phyloP scores from a whole-genome alignment of 2,113 vertebrate genomes.

The Solea solea region DNA sequence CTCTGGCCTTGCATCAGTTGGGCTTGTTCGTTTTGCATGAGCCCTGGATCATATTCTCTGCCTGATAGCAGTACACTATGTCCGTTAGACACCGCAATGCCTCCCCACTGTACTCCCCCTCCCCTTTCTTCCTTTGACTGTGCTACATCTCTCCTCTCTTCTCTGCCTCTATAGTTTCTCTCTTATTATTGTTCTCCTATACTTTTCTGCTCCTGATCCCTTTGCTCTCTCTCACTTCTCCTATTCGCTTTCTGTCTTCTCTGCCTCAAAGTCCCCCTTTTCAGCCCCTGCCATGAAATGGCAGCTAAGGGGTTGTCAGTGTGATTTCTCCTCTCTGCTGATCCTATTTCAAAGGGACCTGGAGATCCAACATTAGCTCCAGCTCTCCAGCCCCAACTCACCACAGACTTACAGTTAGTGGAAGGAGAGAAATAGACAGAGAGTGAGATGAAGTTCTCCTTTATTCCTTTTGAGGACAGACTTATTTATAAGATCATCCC shows the following conservation, averaged over 20 bases:
- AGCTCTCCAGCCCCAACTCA: constrained; percentile 66
- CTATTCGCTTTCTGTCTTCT: constrained; percentile 27
- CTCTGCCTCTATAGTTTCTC: constrained; percentile 21
- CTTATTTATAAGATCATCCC: constrained; percentile 70
- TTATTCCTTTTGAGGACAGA: constrained; percentile 75
- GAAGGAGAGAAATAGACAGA: constrained; percentile 58
- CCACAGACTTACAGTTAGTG: constrained; percentile 67
- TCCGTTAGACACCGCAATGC: constrained; percentile 44
- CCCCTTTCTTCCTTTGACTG: constrained; percentile 39
- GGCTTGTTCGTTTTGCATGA: constrained; percentile 32
- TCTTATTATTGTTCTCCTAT: constrained; percentile 39
- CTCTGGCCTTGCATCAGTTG: constrained; percentile 36
- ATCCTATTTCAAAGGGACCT: constrained; percentile 82
- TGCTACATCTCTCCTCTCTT: constrained; percentile 13
- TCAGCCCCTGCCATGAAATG: constrained; percentile 75
- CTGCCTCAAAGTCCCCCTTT: constrained; percentile 58
- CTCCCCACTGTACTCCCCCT: constrained; percentile 34
- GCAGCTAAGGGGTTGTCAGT: constrained; percentile 77
- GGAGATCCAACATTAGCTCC: constrained; percentile 75
- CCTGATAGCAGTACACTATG: constrained; percentile 31
- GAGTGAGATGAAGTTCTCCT: constrained; percentile 55
- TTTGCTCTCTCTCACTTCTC: constrained; percentile 29
- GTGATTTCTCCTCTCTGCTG: constrained; percentile 76
- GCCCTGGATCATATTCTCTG: constrained; percentile 54
- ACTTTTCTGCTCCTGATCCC: constrained; percentile 33